These are phyloP conservation scores for Dynastes tityus DNA, from an alignment of 2,888 invertebrate genomes.

Conservation along the genomic window DNA sequence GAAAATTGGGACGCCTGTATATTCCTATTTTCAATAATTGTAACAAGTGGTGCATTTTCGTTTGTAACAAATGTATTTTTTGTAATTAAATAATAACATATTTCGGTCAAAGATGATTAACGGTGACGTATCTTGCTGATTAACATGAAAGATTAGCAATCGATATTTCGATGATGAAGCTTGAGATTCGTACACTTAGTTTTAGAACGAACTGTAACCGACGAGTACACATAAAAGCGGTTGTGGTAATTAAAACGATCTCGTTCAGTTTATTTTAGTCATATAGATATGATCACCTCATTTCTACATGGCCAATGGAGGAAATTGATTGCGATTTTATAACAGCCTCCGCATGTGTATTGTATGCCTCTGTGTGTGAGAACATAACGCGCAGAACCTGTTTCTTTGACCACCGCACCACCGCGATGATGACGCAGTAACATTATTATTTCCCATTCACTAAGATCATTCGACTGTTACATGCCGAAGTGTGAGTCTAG, in stretches of 20 bases:
- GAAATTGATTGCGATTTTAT: conserved; percentile 42
- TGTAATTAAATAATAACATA: too few species aligned
- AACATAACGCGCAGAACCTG: conserved; percentile 17
- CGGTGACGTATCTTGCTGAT: too few species aligned
- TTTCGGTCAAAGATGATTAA: too few species aligned
- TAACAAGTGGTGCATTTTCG: too few species aligned
- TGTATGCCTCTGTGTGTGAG: not conserved
- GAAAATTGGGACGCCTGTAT: too few species aligned
- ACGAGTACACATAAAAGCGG: not conserved
- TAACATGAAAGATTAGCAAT: too few species aligned
- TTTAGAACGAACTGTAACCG: not conserved
- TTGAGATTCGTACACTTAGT: too few species aligned
- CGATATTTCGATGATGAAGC: too few species aligned
- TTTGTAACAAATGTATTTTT: too few species aligned
- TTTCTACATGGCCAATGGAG: conserved; percentile 41
- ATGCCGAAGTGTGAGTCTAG: not conserved
- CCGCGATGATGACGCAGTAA: conserved; percentile 18
- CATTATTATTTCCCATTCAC: conserved; percentile 36
- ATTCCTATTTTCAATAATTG: too few species aligned
- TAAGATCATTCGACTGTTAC: conserved; percentile 26
- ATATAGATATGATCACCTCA: conserved; percentile 43
- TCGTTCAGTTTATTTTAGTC: conserved; percentile 36
- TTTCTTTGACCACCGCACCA: not conserved
- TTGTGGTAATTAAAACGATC: conserved; percentile 27
- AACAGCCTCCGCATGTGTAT: conserved; percentile 3